phyloP scores from a whole-genome alignment of 2,797 vertebrate species.

The Buphagus erythrorhynchus region DNA sequence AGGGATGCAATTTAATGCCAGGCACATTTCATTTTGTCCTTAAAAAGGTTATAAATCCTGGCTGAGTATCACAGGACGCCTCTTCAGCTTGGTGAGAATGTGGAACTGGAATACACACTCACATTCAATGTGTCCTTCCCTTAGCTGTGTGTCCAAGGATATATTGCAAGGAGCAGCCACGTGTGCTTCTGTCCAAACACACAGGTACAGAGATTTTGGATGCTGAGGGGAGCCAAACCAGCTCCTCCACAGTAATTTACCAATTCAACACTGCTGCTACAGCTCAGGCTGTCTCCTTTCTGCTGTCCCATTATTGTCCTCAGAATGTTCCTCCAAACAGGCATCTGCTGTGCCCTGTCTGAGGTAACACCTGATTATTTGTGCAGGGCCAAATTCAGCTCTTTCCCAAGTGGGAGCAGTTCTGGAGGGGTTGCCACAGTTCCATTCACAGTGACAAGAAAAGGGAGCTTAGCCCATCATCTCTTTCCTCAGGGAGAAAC shows the following conservation, averaged over 20 bases:
- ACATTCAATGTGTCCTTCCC: neutral
- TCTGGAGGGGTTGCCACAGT: neutral
- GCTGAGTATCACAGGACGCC: neutral
- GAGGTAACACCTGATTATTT: neutral
- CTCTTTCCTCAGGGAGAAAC: neutral
- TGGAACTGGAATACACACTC: neutral
- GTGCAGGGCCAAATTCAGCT: neutral
- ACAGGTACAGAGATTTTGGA: neutral
- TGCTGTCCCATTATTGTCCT: neutral
- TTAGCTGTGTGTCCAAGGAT: neutral
- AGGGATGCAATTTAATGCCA: neutral
- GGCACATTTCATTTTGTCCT: neutral
- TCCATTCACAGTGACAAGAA: neutral
- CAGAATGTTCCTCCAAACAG: neutral
- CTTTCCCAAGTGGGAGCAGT: neutral
- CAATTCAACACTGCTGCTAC: neutral
- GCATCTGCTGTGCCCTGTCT: neutral
- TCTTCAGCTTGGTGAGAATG: neutral
- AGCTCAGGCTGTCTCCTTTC: neutral
- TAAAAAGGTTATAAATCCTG: neutral
- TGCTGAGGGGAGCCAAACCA: neutral
- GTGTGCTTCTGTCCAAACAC: neutral
- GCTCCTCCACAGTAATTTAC: neutral
- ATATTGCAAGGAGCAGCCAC: neutral
- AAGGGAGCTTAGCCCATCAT: neutral